Evolutionary conservation across 2,113 vertebrate species (phyloP), one percentile per base, ranked within the genome.

Genomic region (Ramphastos sulfuratus): DNA sequence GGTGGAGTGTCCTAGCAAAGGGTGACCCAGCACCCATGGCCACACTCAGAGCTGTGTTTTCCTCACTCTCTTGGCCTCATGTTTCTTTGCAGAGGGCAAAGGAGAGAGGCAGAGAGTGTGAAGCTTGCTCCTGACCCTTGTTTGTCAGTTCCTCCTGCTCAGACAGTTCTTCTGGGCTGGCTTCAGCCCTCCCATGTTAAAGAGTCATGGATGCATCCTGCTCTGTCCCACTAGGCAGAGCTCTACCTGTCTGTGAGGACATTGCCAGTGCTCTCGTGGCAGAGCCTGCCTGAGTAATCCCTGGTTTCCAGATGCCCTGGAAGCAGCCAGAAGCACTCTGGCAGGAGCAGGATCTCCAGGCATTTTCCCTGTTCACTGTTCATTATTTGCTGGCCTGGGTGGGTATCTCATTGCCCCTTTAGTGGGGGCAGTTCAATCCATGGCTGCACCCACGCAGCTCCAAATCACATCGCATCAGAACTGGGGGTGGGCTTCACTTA

Each of bases 351-450:
- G 30, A 72, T 79, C 92, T 72, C 42, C 79, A 82, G 71, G 63
- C 66, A 18, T 58, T 44, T 54, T 70, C 73, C n/a, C 37, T 64
- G 17, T 28, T 88, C 5, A 2, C 65, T 46, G 17, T 64, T 82
- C 33, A 30, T 8, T 60, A 4, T 72, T 85, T 56, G 27, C 58
- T 0, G 0, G 2, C n/a, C 66, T 85, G 4, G 2, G 23, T 42
- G 67, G 50, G 15, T 79, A 85, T 79, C 42, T 74, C 5, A 0
- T 60, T 82, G 54, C 79, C 46, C 15, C 48, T 71, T 48, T 59
- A 16, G 16, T 37, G 14, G 14, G 37, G 27, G 19, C 23, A 20
- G 52, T 56, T 71, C 54, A 94, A 74, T 63, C 74, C 61, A n/a
- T 11, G 48, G 37, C 58, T 85, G 84, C 55, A 46, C 54, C 71